Base-by-base conservation (phyloP, 2,113 vertebrate genomes). In the Sciurus niger region DNA sequence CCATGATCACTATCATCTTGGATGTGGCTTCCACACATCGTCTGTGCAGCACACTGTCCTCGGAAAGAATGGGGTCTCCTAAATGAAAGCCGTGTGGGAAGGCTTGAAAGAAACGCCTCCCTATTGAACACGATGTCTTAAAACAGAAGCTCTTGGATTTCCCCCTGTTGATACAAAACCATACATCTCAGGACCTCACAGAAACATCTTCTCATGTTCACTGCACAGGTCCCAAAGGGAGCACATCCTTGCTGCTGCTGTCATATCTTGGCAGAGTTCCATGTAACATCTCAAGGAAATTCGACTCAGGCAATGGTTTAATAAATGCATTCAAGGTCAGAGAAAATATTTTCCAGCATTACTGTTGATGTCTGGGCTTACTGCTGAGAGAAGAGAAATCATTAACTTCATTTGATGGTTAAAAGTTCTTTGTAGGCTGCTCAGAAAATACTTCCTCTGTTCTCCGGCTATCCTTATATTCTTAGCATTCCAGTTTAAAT, bases 51-150 rank as follows among this genome's bases (percentile, higher is more conserved):
- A 80, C 89, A 78, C 72, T 91, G 94, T 68, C 85, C 96, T 95
- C 90, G 37, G 1, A 80, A 82, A 80, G 91, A 87, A 92, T 48
- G 74, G 80, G 63, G 85, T 37, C 0, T 2, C 13, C 30, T 90
- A 96, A 97, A 96, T 91, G 73, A 97, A 96, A 96, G 86, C 95
- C 93, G 87, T 72, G 79, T 97, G 93, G 91, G 72, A 65, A 84
- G 74, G 46, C 74, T 86, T 96, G 73, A 93, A 95, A 94, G 91
- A 94, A 94, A 89, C 34, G 24, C 80, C 89, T 83, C 60, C 20
- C 83, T 70, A 46, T 32, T 90, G 89, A 97, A 85, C 67, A 90
- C 60, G 74, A 9, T 72, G 78, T 96, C 82, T 91, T 93, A 94
- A 83, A 90, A 94, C 95, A 96, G 91, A 93, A 96, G 78, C 85